A percentile compares a stretch with the other conserved stretches of the same genome.
These are phyloP conservation scores for Lobophora halterata DNA, from an alignment of 2,888 invertebrate species.

Conservation along the genomic window DNA sequence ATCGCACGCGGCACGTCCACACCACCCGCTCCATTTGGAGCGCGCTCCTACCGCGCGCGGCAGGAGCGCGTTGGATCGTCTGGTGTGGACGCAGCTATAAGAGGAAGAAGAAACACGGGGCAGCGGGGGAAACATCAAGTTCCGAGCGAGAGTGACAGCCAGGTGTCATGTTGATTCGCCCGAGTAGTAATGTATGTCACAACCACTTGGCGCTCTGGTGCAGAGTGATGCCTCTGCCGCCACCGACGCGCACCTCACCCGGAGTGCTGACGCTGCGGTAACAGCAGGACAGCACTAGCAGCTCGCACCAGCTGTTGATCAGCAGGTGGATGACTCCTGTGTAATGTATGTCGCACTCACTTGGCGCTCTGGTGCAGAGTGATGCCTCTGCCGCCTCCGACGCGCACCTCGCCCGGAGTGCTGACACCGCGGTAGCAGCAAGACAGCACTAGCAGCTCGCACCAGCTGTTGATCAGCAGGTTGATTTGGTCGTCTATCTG, in stretches of 20 bases:
- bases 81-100: too few relatives aligned
- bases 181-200: too few relatives aligned
- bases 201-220: conserved; percentile 82
- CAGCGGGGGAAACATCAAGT: too few relatives aligned
- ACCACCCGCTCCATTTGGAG: too few relatives aligned
- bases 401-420: conserved; percentile 93
- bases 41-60: too few relatives aligned
- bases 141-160: too few relatives aligned
- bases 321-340: too few relatives aligned
- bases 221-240: conserved; percentile 69
- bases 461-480: conserved; percentile 98
- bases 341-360: conserved; percentile 64
- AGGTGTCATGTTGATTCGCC: conserved; percentile 33
- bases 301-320: conserved; percentile 1
- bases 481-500: conserved; percentile 99
- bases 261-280: conserved; percentile 96
- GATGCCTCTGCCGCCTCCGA: conserved; percentile 75
- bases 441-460: conserved; percentile 93
- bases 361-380: conserved; percentile 78
- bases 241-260: conserved; percentile 89
- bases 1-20: too few relatives aligned
- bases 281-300: conserved; percentile 93
- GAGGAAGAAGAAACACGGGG: too few relatives aligned
- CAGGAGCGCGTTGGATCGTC: too few relatives aligned
- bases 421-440: conserved; percentile 97